These are phyloP conservation scores for Etheostoma cragini DNA, from an alignment of 2,113 vertebrate genomes.

Conservation along the genomic window DNA sequence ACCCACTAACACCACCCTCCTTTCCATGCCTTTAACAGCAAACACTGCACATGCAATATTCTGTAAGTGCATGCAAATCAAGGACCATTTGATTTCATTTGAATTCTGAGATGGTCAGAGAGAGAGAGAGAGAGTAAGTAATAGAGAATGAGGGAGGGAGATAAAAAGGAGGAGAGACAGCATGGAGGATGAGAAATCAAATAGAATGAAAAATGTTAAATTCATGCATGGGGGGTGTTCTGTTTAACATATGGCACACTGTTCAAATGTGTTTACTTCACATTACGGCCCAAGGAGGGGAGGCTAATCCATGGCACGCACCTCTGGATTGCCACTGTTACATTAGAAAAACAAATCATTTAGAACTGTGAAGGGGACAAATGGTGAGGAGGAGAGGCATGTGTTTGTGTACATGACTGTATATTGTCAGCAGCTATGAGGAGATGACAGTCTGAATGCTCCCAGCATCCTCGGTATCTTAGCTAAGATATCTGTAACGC, in stretches of 20 bases:
- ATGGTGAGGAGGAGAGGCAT: conserved; percentile 27
- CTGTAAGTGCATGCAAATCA: conserved; percentile 88
- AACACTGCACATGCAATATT: conserved; percentile 88
- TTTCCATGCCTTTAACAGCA: conserved; percentile 84
- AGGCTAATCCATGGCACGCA: conserved; percentile 59
- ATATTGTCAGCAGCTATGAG: conserved; percentile 53
- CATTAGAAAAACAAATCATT: conserved; percentile 68
- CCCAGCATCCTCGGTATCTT: conserved; percentile 24
- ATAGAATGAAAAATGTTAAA: conserved; percentile 82
- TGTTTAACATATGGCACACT: conserved; percentile 78
- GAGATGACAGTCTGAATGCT: conserved; percentile 56
- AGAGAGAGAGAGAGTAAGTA: no score
- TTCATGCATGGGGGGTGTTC: conserved; percentile 65
- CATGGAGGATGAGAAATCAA: conserved; percentile 65
- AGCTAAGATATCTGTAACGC: conserved; percentile 42
- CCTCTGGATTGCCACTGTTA: conserved; percentile 64
- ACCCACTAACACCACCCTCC: conserved; percentile 74
- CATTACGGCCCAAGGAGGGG: conserved; percentile 15
- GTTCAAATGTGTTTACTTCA: conserved; percentile 74
- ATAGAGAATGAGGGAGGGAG: conserved; percentile 26
- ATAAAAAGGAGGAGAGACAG: conserved; percentile 35
- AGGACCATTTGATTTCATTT: conserved; percentile 85
- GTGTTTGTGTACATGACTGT: conserved; percentile 12
- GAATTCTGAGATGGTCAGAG: conserved; percentile 84
- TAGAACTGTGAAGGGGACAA: conserved; percentile 37